Evolutionary conservation across 2,797 vertebrate genomes (phyloP), one percentile per base, ranked within the genome.

Genomic region (Neoniphon sammara): DNA sequence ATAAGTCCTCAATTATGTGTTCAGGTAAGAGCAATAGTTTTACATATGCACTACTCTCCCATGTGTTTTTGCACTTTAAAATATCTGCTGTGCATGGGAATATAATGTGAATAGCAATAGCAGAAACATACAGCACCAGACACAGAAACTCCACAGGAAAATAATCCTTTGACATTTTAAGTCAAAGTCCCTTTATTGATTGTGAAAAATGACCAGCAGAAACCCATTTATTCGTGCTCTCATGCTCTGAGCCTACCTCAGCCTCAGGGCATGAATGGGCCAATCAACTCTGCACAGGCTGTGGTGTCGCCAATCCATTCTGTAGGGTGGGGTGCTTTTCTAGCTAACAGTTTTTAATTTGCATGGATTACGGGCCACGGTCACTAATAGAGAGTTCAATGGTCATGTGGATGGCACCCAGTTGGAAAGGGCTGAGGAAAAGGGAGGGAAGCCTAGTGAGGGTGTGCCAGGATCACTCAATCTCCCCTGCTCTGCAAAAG

Each of bases 401-500:
- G 82, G 72, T 87, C 34, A 47, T 27, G 54, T 84, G 90, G 83
- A 90, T 87, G 88, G 74, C 73, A 87, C 73, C 84, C 88, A 89
- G 79, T 66, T 88, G 84, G 77, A 84, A 64, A 58, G 75, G 30
- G 39, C 1, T 5, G 20, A 71, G 73, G 79, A 70, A 82, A 80
- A 66, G 57, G 70, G 65, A 77, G 81, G 68, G 64, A 63, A 47
- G 67, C 20, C 34, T 42, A 62, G 55, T 44, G 18, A 64, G 65
- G 2, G 14, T 56, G 53, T 67, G 78, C 81, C 83, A 76, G 66
- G 55, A 81, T 86, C 79, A 75, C 85, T 88, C 61, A 71, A n/a
- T 85, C 65, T 71, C 75, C 69, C 60, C 75, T 39, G 49, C 52
- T 59, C 69, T 72, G 70, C 59, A 66, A 7, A 71, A 61, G 36